Conservation (phyloP, 2,888 invertebrate species). For the Eueremaeus valkanovi region DNA sequence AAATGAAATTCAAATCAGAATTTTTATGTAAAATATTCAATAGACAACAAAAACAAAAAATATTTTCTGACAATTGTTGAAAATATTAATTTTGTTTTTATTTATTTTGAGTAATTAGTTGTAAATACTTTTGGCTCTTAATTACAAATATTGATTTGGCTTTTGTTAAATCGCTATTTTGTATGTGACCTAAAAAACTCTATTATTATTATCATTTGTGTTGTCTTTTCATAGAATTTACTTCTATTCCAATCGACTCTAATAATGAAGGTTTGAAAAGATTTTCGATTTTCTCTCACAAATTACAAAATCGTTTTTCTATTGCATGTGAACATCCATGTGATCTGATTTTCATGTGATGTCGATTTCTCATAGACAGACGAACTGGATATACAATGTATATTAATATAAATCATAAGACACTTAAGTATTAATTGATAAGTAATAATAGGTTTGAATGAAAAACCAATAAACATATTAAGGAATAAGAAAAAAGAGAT, state of each 20-base stretch:
- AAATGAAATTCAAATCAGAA: too few relatives aligned
- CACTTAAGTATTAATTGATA: neutral
- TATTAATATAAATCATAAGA: constrained; percentile 19
- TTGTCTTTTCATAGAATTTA: neutral
- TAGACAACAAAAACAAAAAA: too few relatives aligned
- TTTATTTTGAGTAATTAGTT: too few relatives aligned
- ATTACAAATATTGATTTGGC: too few relatives aligned
- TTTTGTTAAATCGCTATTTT: constrained; percentile 4
- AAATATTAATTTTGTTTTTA: too few relatives aligned
- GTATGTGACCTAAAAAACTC: neutral
- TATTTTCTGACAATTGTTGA: too few relatives aligned
- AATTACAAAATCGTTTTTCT: neutral
- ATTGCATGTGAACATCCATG: constrained; percentile 27
- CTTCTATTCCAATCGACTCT: too few relatives aligned
- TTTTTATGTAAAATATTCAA: too few relatives aligned
- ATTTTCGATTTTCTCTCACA: neutral
- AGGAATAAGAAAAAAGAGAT: neutral
- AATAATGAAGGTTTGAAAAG: neutral
- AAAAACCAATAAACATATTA: neutral
- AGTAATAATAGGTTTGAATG: neutral
- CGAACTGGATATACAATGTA: neutral
- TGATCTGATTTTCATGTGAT: constrained; percentile 21
- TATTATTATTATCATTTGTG: neutral
- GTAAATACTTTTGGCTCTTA: too few relatives aligned
- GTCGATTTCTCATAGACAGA: too few relatives aligned